phyloP scores from a whole-genome alignment of 2,888 invertebrate genomes.

The Erpobdella octoculata region DNA sequence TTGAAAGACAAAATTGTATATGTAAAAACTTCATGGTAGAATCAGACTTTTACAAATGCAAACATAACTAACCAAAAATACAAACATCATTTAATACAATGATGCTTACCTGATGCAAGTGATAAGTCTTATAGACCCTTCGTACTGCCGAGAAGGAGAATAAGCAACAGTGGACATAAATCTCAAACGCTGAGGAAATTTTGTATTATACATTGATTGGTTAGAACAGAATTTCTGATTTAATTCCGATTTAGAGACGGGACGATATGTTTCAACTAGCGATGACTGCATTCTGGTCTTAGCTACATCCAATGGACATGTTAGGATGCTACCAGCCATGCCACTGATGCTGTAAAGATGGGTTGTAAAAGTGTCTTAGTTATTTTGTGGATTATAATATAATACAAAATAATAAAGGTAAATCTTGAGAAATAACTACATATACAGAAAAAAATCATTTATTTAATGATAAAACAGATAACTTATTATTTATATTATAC shows the following conservation, averaged over 20 bases:
- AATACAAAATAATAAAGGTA: too few relatives aligned
- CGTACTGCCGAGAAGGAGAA: background rate
- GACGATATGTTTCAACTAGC: constrained; percentile 26
- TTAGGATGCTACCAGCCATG: constrained; percentile 88
- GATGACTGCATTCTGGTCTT: constrained; percentile 94
- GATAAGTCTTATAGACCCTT: constrained; percentile 19
- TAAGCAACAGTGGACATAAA: constrained; percentile 13
- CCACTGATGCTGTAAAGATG: constrained; percentile 71
- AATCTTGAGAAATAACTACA: too few relatives aligned
- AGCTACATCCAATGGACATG: constrained; percentile 93
- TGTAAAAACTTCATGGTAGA: too few relatives aligned
- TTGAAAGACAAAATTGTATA: too few relatives aligned
- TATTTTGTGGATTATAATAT: background rate
- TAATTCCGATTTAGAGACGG: background rate
- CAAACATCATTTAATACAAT: background rate
- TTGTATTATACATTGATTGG: background rate
- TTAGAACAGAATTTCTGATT: background rate
- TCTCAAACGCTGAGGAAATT: constrained; percentile 15
- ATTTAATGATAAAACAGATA: too few relatives aligned
- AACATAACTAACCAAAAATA: too few relatives aligned
- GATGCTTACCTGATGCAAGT: constrained; percentile 26
- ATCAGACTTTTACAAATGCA: too few relatives aligned
- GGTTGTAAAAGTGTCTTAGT: background rate
- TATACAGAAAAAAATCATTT: too few relatives aligned
- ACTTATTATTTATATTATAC: too few relatives aligned